These are phyloP conservation scores for Cyprinodon tularosa DNA, from an alignment of 2,113 vertebrate genomes.

Conservation along the genomic window DNA sequence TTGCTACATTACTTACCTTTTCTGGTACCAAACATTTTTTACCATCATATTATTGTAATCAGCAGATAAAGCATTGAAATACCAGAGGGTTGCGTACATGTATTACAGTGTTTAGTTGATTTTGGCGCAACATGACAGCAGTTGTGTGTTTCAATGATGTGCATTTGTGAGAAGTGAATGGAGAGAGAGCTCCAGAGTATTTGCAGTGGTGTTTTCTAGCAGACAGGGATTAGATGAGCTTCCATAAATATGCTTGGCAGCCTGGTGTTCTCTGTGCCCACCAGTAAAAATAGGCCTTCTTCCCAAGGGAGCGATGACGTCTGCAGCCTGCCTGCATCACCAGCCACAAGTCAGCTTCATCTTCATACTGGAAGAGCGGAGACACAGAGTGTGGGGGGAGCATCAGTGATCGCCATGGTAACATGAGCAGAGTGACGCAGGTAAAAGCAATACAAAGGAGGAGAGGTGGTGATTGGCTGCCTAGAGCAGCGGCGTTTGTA, in stretches of 20 bases:
- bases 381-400: conserved; percentile 57
- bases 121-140: neutral
- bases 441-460: conserved; percentile 51
- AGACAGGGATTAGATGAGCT: conserved; percentile 42
- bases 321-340: conserved; percentile 71
- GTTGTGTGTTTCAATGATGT: neutral
- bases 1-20: neutral
- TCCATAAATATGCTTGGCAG: conserved; percentile 71
- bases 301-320: conserved; percentile 74
- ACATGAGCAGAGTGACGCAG: conserved; percentile 77
- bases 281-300: conserved; percentile 75
- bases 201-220: conserved; percentile 33
- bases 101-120: neutral
- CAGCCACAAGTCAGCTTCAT: conserved; percentile 52
- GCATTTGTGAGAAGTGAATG: conserved; percentile 16
- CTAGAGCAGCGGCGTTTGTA: conserved; percentile 27
- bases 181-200: conserved; percentile 8
- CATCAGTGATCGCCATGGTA: conserved; percentile 70
- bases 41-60: no score
- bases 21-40: no score
- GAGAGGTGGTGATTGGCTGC: conserved; percentile 61
- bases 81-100: neutral
- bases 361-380: conserved; percentile 41
- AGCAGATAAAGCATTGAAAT: neutral
- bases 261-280: conserved; percentile 58